phyloP scores from a whole-genome alignment of 2,113 vertebrate species.

The Uropsilus gracilis region DNA sequence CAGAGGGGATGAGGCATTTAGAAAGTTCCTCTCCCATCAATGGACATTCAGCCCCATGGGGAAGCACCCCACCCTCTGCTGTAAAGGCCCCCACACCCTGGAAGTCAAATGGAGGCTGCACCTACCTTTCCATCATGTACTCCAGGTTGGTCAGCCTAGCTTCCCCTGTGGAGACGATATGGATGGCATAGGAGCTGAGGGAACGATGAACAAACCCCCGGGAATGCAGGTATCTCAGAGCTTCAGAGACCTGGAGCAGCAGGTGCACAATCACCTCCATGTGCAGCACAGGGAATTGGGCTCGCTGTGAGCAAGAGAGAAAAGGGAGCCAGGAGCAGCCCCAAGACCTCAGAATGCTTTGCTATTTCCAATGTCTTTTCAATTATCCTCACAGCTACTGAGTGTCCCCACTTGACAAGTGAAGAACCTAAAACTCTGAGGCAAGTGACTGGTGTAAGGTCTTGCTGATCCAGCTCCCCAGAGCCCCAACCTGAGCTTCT shows the following conservation, averaged over 20 bases:
- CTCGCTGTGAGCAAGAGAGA: conserved; percentile 72
- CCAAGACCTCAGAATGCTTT: neutral
- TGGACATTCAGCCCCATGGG: neutral
- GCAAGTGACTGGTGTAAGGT: neutral
- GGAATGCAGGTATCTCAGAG: conserved; percentile 85
- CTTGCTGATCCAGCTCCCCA: neutral
- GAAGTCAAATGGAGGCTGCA: neutral
- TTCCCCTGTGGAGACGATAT: conserved; percentile 82
- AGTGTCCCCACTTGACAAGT: neutral
- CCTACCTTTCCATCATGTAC: conserved; percentile 87
- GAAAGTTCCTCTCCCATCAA: neutral
- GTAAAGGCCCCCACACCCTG: neutral
- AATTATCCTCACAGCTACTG: neutral
- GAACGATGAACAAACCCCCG: conserved; percentile 85
- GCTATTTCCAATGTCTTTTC: neutral
- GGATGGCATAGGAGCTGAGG: conserved; percentile 85
- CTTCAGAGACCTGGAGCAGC: conserved; percentile 83
- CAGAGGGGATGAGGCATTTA: neutral
- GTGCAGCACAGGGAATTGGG: conserved; percentile 85
- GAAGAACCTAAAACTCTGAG: neutral
- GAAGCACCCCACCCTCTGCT: neutral
- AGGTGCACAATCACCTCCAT: conserved; percentile 83
- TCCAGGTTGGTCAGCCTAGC: conserved; percentile 89
- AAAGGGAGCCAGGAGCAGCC: neutral
- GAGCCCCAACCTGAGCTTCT: neutral